phyloP scores from a whole-genome alignment of 2,797 vertebrate species.

The Diplodus puntazzo region DNA sequence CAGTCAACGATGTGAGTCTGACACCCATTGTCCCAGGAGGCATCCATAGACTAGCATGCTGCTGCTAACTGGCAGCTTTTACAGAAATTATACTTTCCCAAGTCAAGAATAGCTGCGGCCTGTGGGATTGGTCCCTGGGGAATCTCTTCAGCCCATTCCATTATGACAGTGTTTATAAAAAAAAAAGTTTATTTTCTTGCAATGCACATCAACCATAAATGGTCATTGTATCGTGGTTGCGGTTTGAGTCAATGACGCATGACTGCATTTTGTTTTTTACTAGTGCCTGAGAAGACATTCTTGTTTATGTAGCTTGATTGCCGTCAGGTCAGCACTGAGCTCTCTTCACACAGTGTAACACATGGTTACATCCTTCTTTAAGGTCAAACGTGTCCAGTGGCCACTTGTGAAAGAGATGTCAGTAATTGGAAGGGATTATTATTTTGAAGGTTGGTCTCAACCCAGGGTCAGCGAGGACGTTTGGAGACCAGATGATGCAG shows the following conservation, averaged over 20 bases:
- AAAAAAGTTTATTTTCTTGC: constrained; percentile 49
- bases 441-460: constrained; percentile 51
- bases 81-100: constrained; percentile 83
- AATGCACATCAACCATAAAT: constrained; percentile 79
- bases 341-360: constrained; percentile 40
- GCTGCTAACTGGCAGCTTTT: constrained; percentile 68
- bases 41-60: constrained; percentile 66
- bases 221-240: constrained; percentile 62
- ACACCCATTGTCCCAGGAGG: constrained; percentile 75
- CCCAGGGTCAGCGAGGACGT: constrained; percentile 63
- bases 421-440: constrained; percentile 79
- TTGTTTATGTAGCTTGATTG: constrained; percentile 12
- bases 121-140: constrained; percentile 71
- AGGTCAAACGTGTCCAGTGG: constrained; percentile 63
- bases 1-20: constrained; percentile 74
- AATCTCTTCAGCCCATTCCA: constrained; percentile 50
- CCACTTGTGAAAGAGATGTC: constrained; percentile 63
- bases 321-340: constrained; percentile 3
- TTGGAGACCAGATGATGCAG: constrained; percentile 59
- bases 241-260: constrained; percentile 45
- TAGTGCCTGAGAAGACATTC: constrained; percentile 29
- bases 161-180: constrained; percentile 53
- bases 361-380: constrained; percentile 35
- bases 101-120: constrained; percentile 82
- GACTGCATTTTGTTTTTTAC: constrained; percentile 35